Evolutionary conservation across 2,113 vertebrate species (phyloP).

Genomic region (Bagarius yarrelli): DNA sequence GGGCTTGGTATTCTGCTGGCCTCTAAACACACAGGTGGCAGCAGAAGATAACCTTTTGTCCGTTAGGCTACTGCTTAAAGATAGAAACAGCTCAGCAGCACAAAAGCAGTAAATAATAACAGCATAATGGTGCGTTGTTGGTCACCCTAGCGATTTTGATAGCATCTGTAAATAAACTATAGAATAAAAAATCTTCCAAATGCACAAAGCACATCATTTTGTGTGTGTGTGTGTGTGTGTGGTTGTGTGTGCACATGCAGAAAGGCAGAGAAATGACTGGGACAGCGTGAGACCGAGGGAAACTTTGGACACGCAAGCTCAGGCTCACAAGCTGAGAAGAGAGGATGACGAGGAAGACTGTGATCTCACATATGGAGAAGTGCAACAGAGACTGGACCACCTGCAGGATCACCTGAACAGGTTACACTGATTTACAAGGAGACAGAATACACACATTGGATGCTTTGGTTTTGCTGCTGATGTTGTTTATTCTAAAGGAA

Average conservation of each 20-base stretch:
- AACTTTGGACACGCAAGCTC: slow-evolving; percentile 72
- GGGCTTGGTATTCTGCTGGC: slow-evolving; percentile 44
- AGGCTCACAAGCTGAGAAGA: slow-evolving; percentile 75
- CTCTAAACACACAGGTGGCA: slow-evolving; percentile 59
- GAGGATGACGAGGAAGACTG: slow-evolving; percentile 87
- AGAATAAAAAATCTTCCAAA: background rate
- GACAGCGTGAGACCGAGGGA: slow-evolving; percentile 71
- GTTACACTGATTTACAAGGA: slow-evolving; percentile 58
- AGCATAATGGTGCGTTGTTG: background rate
- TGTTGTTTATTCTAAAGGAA: background rate
- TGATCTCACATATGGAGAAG: slow-evolving; percentile 90
- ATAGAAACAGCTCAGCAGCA: slow-evolving; percentile 55
- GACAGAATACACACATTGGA: background rate
- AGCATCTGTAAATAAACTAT: slow-evolving; percentile 15
- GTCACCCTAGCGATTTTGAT: background rate
- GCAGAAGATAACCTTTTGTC: slow-evolving; percentile 67
- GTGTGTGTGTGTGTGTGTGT: slow-evolving; percentile 39
- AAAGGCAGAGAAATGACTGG: slow-evolving; percentile 78
- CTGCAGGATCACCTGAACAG: slow-evolving; percentile 97
- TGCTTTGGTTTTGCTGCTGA: background rate
- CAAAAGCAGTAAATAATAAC: slow-evolving; percentile 28
- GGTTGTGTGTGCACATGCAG: slow-evolving; percentile 69
- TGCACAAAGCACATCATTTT: background rate
- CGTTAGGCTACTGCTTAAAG: slow-evolving; percentile 37
- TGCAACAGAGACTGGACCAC: slow-evolving; percentile 91